Percentiles rank a stretch among this genome's conserved stretches.
Evolutionary conservation across 2,888 invertebrate genomes (phyloP).

Genomic region (Arrhopalites spinosus): DNA sequence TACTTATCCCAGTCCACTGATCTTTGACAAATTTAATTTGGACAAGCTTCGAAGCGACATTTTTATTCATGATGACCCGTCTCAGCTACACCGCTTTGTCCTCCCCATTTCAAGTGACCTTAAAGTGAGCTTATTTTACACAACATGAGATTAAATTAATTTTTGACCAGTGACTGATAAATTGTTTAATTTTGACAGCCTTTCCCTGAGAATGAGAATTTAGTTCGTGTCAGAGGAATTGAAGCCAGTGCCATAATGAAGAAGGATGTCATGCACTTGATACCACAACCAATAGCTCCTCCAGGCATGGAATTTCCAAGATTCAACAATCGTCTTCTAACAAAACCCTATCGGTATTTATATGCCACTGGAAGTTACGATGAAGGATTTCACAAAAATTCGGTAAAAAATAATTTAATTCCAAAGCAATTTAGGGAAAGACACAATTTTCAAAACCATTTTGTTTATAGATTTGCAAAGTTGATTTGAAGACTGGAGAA

Average conservation of each 20-base stretch:
- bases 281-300: constrained; percentile 54
- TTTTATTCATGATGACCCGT: constrained; percentile 56
- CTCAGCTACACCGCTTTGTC: constrained; percentile 60
- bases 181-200: not conserved
- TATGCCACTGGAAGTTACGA: constrained; percentile 61
- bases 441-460: not conserved
- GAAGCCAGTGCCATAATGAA: constrained; percentile 59
- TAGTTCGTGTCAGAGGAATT: constrained; percentile 58
- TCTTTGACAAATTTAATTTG: constrained; percentile 59
- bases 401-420: constrained; percentile 56
- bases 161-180: not conserved
- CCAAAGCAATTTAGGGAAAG: too few species aligned
- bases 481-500: constrained; percentile 59
- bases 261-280: constrained; percentile 57
- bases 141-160: too few species aligned
- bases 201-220: constrained; percentile 58
- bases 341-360: constrained; percentile 61
- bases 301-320: constrained; percentile 62
- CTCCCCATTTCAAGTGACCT: constrained; percentile 59
- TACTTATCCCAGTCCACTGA: constrained; percentile 58
- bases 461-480: constrained; percentile 59
- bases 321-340: constrained; percentile 59
- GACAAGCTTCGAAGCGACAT: constrained; percentile 56
- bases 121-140: constrained; percentile 48
- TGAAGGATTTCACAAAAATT: constrained; percentile 57